Evolutionary conservation across 2,113 vertebrate species (phyloP).

Genomic region (Danionella cerebrum): DNA sequence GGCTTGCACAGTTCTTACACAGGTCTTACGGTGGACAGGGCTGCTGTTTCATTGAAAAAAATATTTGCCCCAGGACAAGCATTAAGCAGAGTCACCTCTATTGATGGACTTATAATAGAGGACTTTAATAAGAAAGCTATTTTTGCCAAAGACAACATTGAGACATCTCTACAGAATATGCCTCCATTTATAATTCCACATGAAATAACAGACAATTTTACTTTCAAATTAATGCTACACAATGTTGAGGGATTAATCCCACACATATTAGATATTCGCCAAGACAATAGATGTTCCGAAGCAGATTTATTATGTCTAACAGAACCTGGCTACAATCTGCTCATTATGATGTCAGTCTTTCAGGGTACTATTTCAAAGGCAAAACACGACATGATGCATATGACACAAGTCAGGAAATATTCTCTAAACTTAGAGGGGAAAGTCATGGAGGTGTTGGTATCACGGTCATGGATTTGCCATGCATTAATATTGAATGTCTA

Average conservation of each 20-base stretch:
- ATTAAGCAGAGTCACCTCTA: too few relatives aligned
- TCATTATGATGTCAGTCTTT: neutral
- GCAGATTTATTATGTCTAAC: neutral
- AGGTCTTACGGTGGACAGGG: neutral
- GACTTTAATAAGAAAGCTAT: neutral
- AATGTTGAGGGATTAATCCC: neutral
- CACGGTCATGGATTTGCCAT: neutral
- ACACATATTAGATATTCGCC: neutral
- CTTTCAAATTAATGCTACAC: neutral
- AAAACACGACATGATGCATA: neutral
- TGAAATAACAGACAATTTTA: neutral
- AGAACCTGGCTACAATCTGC: neutral
- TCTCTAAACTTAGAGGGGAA: neutral
- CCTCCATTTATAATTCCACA: neutral
- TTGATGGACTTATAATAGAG: neutral
- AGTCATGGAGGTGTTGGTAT: neutral
- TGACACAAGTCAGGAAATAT: too few relatives aligned
- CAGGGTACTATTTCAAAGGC: neutral
- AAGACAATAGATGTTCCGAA: neutral
- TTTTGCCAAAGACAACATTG: neutral
- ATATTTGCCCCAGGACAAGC: neutral
- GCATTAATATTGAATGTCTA: neutral
- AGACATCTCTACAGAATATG: neutral
- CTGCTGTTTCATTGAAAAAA: neutral
- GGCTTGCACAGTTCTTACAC: too few relatives aligned